Base-by-base conservation (phyloP, 2,113 vertebrate species). In the cattle (Bos taurus) region DNA sequence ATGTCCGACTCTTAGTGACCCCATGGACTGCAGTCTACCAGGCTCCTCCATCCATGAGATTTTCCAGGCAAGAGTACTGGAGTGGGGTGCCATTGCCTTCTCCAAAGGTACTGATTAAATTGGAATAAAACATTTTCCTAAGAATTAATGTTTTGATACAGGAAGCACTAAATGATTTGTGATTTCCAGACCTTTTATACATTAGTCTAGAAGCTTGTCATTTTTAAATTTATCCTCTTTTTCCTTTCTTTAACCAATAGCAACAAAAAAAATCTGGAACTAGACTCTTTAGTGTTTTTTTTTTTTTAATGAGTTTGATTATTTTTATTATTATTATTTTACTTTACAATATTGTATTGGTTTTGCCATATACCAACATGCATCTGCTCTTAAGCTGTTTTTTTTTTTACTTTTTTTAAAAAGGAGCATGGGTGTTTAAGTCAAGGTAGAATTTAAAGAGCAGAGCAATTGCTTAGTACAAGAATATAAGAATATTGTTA, bases 91-190 rank as follows among this genome's bases (percentile, higher is more conserved):
- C 57, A 28, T 28, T 28, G 57, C 57, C 26, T 60, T 60, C 57
- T 60, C 57, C 26, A 25, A 80, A 97, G 94, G 1, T 92, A 83
- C 56, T 97, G 16, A 95, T 97, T 97, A 97, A 93, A 95, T 84
- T 74, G 83, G 80, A 97, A 95, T 96, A 94, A 90, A 97, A 93
- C 7, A 46, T 81, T 94, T 96, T 88, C n/a, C n/a, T 57, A 94
- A 62, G 57, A 94, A 77, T 54, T 23, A 95, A 26, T 94, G 86
- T 77, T 96, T 59, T 77, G 92, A 78, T 71, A 71, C 28, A 91
- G 59, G 43, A 96, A 97, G 40, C 10, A 87, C 25, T 85, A 91
- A 91, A 33, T 93, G 50, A 90, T 93, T 84, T 86, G 50, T 50
- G 62, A 78, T 77, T 97, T 97, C 21, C 23, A 91, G 96, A 93